Base-by-base conservation (phyloP, 2,797 vertebrate species). In the Synanceia verrucosa region DNA sequence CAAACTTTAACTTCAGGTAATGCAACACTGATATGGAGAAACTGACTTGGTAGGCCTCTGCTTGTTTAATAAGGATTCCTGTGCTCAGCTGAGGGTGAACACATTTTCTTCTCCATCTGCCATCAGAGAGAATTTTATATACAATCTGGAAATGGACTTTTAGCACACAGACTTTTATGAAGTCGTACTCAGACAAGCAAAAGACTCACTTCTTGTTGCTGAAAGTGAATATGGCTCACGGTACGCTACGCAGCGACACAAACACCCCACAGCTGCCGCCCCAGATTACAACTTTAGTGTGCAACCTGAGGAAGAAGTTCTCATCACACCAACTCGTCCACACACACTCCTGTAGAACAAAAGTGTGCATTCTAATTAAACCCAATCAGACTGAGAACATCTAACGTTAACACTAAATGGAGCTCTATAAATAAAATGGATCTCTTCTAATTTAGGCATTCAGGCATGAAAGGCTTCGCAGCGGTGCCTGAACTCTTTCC, bases 391-490 rank as follows among this genome's bases (percentile, higher is more conserved):
- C 64, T 6, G 2, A 70, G 61, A 65, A 67, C 80, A 83, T 82
- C 82, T 76, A 74, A 84, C 74, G 69, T 78, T 84, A 78, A 79
- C 73, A 79, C 82, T 83, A 84, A 89, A 84, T 6, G 26, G 39
- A 34, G 51, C 53, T 65, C 87, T 90, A 91, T 87, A 89, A 91
- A 91, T 90, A 88, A 84, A 81, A 78, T 31, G 41, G 53, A 75
- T 72, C 56, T 76, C 70, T 78, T 79, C 87, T 86, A 87, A 89
- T 90, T 89, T 83, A 48, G 79, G 77, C 76, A 36, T 44, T 70
- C 29, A 55, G 63, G 68, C 79, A 74, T 88, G 70, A 91, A 88
- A 86, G 76, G 21, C 83, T 85, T 58, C 4, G 79, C 21, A 8
- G 65, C 67, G 3, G 29, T 12, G 48, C 58, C 60, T 85, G 86